These are phyloP conservation scores for Chromis chromis DNA, from an alignment of 2,797 vertebrate species.

Conservation along the genomic window DNA sequence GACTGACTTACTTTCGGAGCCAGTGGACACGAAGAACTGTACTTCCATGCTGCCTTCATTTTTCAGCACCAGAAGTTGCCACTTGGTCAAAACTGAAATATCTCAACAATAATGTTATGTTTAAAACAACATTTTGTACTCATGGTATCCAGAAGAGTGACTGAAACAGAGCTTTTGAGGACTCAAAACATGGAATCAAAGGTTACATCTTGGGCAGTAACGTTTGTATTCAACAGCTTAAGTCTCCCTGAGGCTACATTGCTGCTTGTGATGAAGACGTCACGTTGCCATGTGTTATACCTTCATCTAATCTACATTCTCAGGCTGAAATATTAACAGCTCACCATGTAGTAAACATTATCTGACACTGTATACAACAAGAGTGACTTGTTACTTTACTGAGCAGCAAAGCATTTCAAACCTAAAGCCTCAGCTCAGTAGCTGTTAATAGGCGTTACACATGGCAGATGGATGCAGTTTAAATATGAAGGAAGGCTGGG, in stretches of 20 bases:
- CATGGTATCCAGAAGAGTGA: too few relatives aligned
- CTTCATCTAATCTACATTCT: conserved; percentile 12
- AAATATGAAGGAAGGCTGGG: conserved; percentile 7
- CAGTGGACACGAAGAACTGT: too few relatives aligned
- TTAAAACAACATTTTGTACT: too few relatives aligned
- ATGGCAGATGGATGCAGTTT: conserved; percentile 4
- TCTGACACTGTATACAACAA: conserved; percentile 5
- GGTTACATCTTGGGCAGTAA: neutral
- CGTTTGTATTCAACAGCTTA: neutral
- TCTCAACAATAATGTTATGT: too few relatives aligned
- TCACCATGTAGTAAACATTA: conserved; percentile 28
- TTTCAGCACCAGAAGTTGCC: too few relatives aligned
- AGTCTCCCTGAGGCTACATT: conserved; percentile 9
- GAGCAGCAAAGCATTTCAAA: neutral
- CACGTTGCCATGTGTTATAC: conserved; percentile 7
- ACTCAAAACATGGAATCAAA: neutral
- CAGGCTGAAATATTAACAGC: conserved; percentile 46
- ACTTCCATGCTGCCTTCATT: too few relatives aligned
- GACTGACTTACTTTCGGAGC: too few relatives aligned
- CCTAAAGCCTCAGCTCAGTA: conserved; percentile 13
- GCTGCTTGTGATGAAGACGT: neutral
- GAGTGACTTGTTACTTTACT: too few relatives aligned
- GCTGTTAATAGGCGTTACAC: neutral
- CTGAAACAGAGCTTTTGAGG: too few relatives aligned
- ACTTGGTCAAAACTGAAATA: too few relatives aligned